Evolutionary conservation across 1,140 invertebrate genomes (phyloP).

Genomic region (Hylaeus volcanicus): DNA sequence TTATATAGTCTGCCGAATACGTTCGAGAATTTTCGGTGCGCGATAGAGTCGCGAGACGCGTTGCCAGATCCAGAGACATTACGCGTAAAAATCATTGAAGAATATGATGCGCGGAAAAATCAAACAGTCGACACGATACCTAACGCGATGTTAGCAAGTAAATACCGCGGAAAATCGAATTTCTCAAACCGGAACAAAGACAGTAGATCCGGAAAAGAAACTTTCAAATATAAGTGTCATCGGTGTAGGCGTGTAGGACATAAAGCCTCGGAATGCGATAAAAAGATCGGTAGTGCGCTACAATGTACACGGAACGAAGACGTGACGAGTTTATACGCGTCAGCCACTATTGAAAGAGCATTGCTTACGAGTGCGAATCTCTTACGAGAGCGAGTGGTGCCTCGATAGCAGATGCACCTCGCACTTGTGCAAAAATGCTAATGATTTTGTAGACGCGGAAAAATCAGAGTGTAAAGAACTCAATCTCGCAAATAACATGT

Average conservation of each 20-base stretch:
- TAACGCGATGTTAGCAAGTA: background rate
- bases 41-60: too few relatives aligned
- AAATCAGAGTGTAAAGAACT: background rate
- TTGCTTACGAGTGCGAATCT: background rate
- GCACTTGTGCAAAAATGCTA: background rate
- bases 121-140: too few relatives aligned
- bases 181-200: background rate
- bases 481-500: background rate
- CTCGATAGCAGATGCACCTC: background rate
- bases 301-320: background rate
- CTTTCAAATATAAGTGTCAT: background rate
- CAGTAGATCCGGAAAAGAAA: background rate
- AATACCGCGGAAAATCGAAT: background rate
- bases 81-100: too few relatives aligned
- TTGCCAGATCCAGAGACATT: too few relatives aligned
- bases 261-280: constrained; percentile 3
- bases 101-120: too few relatives aligned
- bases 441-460: background rate
- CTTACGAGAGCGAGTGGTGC: too few relatives aligned
- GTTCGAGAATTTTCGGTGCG: too few relatives aligned
- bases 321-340: background rate
- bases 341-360: background rate
- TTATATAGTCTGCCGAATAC: too few relatives aligned
- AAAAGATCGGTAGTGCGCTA: background rate
- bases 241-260: background rate